Percentiles rank a stretch among this genome's conserved stretches.
Conservation (phyloP, 2,888 invertebrate species). For the Deilephila elpenor region DNA sequence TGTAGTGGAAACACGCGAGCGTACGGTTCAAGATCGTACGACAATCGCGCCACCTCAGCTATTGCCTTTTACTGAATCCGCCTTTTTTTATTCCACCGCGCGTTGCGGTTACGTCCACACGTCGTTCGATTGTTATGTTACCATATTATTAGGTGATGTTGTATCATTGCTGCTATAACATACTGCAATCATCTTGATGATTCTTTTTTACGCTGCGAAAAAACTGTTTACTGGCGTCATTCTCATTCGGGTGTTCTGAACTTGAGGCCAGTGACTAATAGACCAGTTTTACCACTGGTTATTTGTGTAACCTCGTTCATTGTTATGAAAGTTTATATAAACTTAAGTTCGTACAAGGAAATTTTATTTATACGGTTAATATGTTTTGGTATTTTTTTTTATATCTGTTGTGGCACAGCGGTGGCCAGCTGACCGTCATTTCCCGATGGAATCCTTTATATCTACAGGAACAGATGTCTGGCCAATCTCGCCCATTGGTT, state of each 20-base stretch:
- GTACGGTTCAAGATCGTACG: constrained; percentile 62
- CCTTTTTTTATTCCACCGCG: constrained; percentile 44
- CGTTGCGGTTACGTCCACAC: constrained; percentile 36
- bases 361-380: background rate
- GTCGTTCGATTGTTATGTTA: constrained; percentile 35
- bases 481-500: constrained; percentile 16
- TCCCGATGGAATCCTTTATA: no score
- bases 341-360: no score
- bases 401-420: background rate
- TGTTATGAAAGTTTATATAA: background rate
- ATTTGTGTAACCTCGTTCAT: background rate
- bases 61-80: constrained; percentile 49
- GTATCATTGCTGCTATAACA: constrained; percentile 33
- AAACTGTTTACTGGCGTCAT: background rate
- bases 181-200: constrained; percentile 16
- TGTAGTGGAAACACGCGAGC: constrained; percentile 52
- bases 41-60: constrained; percentile 65
- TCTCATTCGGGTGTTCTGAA: background rate
- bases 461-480: constrained; percentile 23
- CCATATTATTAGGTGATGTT: constrained; percentile 39
- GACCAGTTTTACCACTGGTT: background rate
- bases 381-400: background rate
- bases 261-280: background rate
- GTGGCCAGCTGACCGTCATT: constrained; percentile 3
- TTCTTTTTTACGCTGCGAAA: constrained; percentile 1